Evolutionary conservation across 2,888 invertebrate species (phyloP).

Genomic region (Sceliomorpha sp.): DNA sequence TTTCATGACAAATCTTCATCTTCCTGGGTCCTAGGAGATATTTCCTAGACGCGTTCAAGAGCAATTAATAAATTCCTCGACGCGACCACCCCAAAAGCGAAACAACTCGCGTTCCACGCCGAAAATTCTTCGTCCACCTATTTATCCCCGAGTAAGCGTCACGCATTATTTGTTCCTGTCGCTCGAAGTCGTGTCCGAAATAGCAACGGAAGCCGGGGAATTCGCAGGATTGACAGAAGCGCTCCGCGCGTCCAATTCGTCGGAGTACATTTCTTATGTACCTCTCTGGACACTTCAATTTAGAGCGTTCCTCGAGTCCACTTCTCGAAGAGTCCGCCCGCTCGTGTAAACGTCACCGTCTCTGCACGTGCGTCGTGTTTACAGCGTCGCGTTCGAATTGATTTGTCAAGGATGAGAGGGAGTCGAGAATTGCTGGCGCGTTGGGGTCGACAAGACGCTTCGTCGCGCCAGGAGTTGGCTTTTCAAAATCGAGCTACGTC

Average conservation of each 20-base stretch:
- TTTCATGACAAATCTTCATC: too few relatives aligned
- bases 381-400: constrained; percentile 77
- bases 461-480: constrained; percentile 64
- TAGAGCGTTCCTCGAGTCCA: constrained; percentile 37
- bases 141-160: constrained; percentile 13
- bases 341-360: constrained; percentile 45
- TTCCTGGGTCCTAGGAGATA: too few relatives aligned
- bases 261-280: constrained; percentile 49
- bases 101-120: too few relatives aligned
- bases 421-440: constrained; percentile 11
- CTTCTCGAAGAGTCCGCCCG: constrained; percentile 41
- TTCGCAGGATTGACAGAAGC: constrained; percentile 50
- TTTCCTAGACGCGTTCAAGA: too few relatives aligned
- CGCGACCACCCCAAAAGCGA: too few relatives aligned
- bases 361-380: constrained; percentile 68
- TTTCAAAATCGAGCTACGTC: constrained; percentile 67
- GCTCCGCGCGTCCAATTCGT: constrained; percentile 50
- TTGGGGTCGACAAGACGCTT: constrained; percentile 55
- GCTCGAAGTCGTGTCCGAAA: constrained; percentile 45
- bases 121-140: too few relatives aligned
- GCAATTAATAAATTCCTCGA: too few relatives aligned
- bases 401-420: constrained; percentile 70
- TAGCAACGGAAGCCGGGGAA: constrained; percentile 43
- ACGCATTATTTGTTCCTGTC: constrained; percentile 48
- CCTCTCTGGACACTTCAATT: constrained; percentile 51